These are phyloP conservation scores for Sabatieria punctata DNA, from an alignment of 2,888 invertebrate genomes.

Conservation along the genomic window DNA sequence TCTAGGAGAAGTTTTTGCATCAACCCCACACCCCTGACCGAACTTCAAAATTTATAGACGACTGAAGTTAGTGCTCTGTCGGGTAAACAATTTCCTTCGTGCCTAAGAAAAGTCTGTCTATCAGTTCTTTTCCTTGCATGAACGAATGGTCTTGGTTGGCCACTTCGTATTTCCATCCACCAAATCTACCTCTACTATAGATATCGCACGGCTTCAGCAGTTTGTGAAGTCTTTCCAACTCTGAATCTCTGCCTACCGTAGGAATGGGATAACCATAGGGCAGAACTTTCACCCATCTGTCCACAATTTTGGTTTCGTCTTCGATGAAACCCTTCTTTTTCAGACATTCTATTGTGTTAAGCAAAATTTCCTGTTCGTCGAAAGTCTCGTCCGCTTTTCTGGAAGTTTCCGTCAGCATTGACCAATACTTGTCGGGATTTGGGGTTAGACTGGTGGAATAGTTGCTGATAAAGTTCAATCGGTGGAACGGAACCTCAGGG, in stretches of 20 bases:
- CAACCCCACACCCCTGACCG: no score
- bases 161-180: no score
- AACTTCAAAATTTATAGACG: no score
- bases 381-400: constrained; percentile 21
- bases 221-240: constrained; percentile 23
- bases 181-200: constrained; percentile 28
- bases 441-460: no score
- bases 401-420: constrained; percentile 29
- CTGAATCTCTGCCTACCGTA: constrained; percentile 26
- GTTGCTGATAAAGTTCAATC: constrained; percentile 25
- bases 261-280: constrained; percentile 30
- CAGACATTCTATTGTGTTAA: constrained; percentile 23
- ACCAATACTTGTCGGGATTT: constrained; percentile 26
- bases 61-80: no score
- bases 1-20: no score
- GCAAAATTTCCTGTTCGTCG: constrained; percentile 21
- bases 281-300: no score
- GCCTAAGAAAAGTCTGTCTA: constrained; percentile 23
- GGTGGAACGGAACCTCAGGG: constrained; percentile 26
- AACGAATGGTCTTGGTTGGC: neutral
- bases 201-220: constrained; percentile 22
- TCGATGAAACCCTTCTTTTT: constrained; percentile 25
- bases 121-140: constrained; percentile 18
- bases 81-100: constrained; percentile 26
- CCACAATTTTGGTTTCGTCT: no score